Conservation (phyloP, 1,140 invertebrate species). For the Ylistrum balloti region DNA sequence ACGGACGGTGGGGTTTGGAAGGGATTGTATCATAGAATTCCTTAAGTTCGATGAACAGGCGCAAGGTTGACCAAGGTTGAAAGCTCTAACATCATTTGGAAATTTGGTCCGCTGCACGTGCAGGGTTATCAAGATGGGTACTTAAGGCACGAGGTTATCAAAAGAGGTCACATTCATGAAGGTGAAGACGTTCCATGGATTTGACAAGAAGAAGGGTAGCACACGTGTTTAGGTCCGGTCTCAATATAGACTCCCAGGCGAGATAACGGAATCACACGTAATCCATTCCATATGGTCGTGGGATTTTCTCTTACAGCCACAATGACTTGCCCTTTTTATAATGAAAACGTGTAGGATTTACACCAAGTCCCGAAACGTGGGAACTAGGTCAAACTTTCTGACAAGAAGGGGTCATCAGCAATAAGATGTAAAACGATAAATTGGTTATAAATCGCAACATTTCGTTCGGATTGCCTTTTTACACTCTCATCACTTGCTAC, state of each 20-base stretch:
- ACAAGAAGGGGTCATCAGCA: no score
- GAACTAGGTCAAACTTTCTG: constrained; percentile 23
- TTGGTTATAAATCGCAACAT: no score
- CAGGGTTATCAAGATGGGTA: not conserved
- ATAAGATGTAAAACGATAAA: no score
- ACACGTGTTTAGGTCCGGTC: not conserved
- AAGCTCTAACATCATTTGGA: no score
- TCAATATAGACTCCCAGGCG: not conserved
- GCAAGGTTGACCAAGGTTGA: no score
- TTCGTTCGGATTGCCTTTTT: no score
- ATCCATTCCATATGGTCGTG: not conserved
- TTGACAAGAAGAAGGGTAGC: not conserved
- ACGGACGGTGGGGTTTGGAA: no score
- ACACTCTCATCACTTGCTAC: no score
- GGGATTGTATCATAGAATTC: no score
- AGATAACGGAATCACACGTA: not conserved
- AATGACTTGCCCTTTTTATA: constrained; percentile 26
- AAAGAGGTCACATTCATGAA: not conserved
- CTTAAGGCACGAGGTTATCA: not conserved
- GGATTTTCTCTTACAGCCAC: not conserved
- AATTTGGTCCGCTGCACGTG: no score
- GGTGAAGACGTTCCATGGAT: not conserved
- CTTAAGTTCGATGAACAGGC: no score
- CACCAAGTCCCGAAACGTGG: not conserved
- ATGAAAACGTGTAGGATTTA: not conserved